Percentiles rank a stretch among this genome's conserved stretches.
Evolutionary conservation across 2,888 invertebrate genomes (phyloP).

Genomic region (Atethmia centrago): DNA sequence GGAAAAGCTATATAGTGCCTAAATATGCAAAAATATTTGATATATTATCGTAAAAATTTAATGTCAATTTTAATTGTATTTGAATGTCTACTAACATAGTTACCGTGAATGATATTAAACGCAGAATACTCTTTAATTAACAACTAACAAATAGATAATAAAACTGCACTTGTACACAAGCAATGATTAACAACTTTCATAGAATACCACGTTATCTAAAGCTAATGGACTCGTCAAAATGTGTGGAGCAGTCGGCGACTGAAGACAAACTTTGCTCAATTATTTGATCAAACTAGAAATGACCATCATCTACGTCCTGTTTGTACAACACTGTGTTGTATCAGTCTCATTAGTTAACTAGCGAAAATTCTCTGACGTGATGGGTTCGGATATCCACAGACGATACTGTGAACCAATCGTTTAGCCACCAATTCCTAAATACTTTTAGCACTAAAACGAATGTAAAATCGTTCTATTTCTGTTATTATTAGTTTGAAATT

Average conservation of each 20-base stretch:
- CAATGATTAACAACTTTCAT: constrained; percentile 9
- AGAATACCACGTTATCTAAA: constrained; percentile 24
- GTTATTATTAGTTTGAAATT: not conserved
- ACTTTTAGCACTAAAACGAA: not conserved
- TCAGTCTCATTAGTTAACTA: not conserved
- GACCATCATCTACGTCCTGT: not conserved
- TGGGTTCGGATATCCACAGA: not conserved
- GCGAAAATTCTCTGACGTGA: not conserved
- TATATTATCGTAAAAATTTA: constrained; percentile 11
- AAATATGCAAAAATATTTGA: constrained; percentile 48
- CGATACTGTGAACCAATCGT: not conserved
- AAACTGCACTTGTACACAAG: constrained; percentile 25
- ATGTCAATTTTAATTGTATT: constrained; percentile 52
- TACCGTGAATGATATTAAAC: constrained; percentile 34
- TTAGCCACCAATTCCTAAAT: not conserved
- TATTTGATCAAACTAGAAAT: constrained; percentile 9
- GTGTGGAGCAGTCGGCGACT: constrained; percentile 39
- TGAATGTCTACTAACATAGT: constrained; percentile 38
- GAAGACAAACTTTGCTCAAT: constrained; percentile 44
- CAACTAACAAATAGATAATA: constrained; percentile 10
- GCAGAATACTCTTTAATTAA: constrained; percentile 46
- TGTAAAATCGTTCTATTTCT: constrained; percentile 1
- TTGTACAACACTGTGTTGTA: not conserved
- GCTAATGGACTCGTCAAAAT: constrained; percentile 28
- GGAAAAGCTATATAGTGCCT: constrained; percentile 69